Evolutionary conservation across 2,888 invertebrate species (phyloP).

Genomic region (Xestia sexstrigata): DNA sequence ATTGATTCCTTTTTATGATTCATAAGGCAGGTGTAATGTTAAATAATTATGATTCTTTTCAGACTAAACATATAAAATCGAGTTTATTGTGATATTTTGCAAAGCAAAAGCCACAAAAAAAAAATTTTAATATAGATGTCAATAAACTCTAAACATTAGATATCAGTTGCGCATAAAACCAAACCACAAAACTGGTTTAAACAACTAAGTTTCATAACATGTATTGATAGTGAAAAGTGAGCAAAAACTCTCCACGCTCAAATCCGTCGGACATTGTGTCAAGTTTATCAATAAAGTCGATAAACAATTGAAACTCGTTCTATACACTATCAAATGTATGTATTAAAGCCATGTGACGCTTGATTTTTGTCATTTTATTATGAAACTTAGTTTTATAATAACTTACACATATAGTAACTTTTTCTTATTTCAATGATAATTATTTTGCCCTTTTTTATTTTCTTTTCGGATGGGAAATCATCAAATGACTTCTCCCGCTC

Average conservation of each 20-base stretch:
- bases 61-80: neutral
- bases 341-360: no score
- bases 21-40: neutral
- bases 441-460: no score
- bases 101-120: neutral
- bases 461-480: no score
- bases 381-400: no score
- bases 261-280: constrained; percentile 15
- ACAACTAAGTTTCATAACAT: constrained; percentile 30
- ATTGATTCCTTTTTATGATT: neutral
- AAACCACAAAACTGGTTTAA: constrained; percentile 12
- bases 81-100: neutral
- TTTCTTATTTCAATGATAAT: no score
- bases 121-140: neutral
- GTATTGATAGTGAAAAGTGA: constrained; percentile 35
- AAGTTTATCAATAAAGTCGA: constrained; percentile 27
- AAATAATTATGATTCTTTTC: no score
- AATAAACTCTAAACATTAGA: neutral
- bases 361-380: no score
- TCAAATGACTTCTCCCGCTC: no score
- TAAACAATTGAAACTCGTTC: neutral
- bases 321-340: neutral
- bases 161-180: constrained; percentile 10
- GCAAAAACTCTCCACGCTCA: constrained; percentile 29
- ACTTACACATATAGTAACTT: no score